Evolutionary conservation across 1,140 invertebrate species (phyloP), one percentile per base, ranked within the genome.

Genomic region (Geopemphigus sp.): DNA sequence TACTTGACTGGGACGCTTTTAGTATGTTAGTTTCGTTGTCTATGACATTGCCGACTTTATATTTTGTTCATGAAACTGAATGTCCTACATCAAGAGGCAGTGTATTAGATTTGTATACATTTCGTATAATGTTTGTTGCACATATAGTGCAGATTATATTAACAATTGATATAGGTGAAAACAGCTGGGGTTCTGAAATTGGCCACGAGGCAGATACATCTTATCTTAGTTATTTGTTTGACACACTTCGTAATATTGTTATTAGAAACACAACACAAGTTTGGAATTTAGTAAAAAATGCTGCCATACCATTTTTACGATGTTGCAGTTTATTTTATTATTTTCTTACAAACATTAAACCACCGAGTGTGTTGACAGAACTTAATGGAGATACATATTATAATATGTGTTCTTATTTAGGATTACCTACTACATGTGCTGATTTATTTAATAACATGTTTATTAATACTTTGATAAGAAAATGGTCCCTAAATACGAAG

Each of bases 291-390:
- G 84, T 94, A 0, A 90, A 91, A 82, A 83, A 88, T 1, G 89
- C 90, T 59, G 91, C 91, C 81, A 85, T 91, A 72, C 92, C 93
- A 1, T 98, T 97, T 85, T 86, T 98, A 64, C 88, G 96, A 57
- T 95, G 94, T 85, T 91, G 91, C 82, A 93, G 93, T 29, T 85
- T 98, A 0, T 95, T 98, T 84, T 98, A 93, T 85, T 93, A 96
- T 84, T 94, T 93, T 84, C 85, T 98, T 45, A 95, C 94, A 19
- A 93, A 94, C 81, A 91, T 97, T 0, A 89, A 92, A 2, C 90
- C 92, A 29, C 92, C 94, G 0, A 83, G 85, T 0, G 89, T 90
- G 74, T 86, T 98, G 22, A 89, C 89, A 32, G 88, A 89, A 82
- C 84, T 88, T 45, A 88, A 87, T 6, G 89, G 91, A 47, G 91